Percentiles rank a stretch among this genome's conserved stretches.
Conservation (phyloP, 2,888 invertebrate genomes). For the Acheta domesticus region DNA sequence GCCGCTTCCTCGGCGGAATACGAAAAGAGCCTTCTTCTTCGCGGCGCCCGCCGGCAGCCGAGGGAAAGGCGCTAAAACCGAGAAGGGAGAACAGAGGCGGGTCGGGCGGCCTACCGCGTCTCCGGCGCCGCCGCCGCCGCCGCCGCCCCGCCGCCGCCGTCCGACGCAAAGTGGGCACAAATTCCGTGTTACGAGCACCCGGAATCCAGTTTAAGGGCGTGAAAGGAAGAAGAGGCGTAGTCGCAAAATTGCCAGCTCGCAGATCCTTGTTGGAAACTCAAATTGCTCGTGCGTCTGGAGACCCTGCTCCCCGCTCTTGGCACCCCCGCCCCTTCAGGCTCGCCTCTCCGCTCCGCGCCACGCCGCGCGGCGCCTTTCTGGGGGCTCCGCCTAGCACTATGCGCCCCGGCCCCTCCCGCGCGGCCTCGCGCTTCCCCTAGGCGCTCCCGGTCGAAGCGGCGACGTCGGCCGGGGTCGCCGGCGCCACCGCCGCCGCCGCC, state of each 20-base stretch:
- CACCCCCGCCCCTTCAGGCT: too few relatives aligned
- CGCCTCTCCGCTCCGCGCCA: too few relatives aligned
- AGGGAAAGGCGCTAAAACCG: background rate
- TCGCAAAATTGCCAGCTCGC: conserved; percentile 26
- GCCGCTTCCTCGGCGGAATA: background rate
- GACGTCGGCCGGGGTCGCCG: too few relatives aligned
- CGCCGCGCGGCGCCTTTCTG: too few relatives aligned
- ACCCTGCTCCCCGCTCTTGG: background rate
- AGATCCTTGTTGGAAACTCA: conserved; percentile 26
- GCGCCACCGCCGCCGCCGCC: too few relatives aligned
- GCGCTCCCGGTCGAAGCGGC: too few relatives aligned
- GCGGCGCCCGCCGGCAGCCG: background rate
- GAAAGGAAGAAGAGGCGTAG: conserved; percentile 12
- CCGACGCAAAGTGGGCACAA: conserved; percentile 32
- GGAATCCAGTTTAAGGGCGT: conserved; percentile 26
- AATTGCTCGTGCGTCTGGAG: conserved; percentile 27
- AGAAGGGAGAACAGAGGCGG: conserved; percentile 11
- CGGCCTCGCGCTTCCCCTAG: too few relatives aligned
- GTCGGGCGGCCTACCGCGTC: background rate
- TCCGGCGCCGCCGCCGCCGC: background rate
- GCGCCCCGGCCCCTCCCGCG: too few relatives aligned
- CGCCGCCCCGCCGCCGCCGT: background rate
- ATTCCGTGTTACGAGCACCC: conserved; percentile 29
- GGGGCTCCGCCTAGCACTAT: too few relatives aligned
- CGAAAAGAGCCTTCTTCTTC: background rate